These are phyloP conservation scores for Sphenodon punctatus DNA, from an alignment of 2,797 vertebrate species.

Conservation along the genomic window DNA sequence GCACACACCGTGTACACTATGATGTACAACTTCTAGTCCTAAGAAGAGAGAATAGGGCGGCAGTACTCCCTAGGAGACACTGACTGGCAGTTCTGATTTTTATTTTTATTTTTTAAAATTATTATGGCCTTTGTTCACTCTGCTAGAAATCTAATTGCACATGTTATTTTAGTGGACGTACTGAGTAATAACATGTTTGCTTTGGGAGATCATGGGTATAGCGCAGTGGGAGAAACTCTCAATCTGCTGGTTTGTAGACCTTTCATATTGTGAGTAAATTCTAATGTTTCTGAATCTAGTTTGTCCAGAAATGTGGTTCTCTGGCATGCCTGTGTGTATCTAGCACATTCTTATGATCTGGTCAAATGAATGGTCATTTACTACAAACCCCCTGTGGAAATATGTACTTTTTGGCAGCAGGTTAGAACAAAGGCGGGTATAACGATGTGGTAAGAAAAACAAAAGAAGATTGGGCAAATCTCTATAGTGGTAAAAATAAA, in stretches of 20 bases:
- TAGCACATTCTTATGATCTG: background rate
- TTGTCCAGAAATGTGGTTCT: accelerated
- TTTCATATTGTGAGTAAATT: background rate
- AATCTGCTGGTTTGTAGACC: accelerated
- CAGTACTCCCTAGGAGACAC: background rate
- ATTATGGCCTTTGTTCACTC: no score
- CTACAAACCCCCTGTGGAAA: background rate
- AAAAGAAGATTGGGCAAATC: no score
- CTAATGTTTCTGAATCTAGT: background rate
- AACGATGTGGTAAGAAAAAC: no score
- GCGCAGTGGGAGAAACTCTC: background rate
- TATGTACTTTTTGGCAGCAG: background rate
- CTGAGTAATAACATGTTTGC: accelerated
- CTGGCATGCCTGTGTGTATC: background rate
- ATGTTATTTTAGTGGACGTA: accelerated
- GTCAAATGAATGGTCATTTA: background rate
- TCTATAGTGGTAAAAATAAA: no score
- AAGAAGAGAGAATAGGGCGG: background rate
- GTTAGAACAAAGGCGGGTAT: background rate
- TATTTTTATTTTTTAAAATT: background rate
- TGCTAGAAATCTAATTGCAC: background rate
- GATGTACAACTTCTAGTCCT: background rate
- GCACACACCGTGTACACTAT: background rate
- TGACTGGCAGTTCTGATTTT: background rate
- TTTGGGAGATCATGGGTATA: background rate